Evolutionary conservation across 1,140 invertebrate species (phyloP), one percentile per base, ranked within the genome.

Genomic region (Cydia pomonella): DNA sequence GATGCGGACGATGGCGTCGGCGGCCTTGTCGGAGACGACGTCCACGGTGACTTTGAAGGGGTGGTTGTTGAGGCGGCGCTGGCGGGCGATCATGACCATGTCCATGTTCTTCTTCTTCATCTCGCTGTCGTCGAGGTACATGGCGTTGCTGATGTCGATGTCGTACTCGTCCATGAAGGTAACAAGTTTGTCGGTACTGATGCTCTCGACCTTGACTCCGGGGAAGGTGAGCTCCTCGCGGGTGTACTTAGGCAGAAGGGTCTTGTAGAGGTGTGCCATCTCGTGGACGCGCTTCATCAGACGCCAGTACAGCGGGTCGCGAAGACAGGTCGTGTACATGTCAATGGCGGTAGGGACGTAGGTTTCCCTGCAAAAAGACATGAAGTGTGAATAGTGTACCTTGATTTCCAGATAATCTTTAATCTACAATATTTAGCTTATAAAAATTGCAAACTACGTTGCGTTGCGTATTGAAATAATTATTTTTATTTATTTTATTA

Each of bases 101-200:
- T 94, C 87, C 75, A 93, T 91, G 59, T 88, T 91, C 77, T 86
- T 89, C 79, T 92, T 92, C 76, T 89, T 82, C 75, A 92, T 80
- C 77, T 92, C 90, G 50, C 72, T 71, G 18, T 84, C 73, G 73
- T 92, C 90, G 7, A 92, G 77, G 75, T 85, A 88, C 38, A 97
- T 76, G 72, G 95, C 95, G 79, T 96, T 96, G 82, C 93, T 95
- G 38, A 96, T 94, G 76, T 96, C 94, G 18, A 96, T 80, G 80
- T 96, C 94, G 79, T 94, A 95, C 41, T 96, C 92, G 66, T 97
- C 95, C 89, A 96, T 96, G 86, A 95, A 97, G 25, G 96, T 97
- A 18, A 94, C 92, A 7, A 97, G 86, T 71, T 95, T 94, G 85
- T 95, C 95, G 2, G 96, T 93, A 2, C 88, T 82, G 4, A 96